Base-by-base conservation (phyloP, 1,140 invertebrate genomes). In the Plutomurus gul region DNA sequence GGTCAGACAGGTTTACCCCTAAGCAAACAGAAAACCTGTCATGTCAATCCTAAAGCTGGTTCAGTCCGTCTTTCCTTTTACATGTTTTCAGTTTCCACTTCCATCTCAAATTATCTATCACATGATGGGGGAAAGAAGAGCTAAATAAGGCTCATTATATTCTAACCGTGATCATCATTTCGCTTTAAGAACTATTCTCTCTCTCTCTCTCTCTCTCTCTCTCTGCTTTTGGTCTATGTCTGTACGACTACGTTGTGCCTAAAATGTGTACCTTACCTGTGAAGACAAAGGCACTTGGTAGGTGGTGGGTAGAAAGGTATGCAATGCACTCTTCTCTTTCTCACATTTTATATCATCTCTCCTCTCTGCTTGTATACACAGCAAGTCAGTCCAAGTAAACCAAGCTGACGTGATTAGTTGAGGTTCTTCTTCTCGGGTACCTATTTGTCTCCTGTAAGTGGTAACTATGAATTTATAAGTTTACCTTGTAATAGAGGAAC, bases 121-220 rank as follows among this genome's bases (percentile, higher is more conserved):
- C 56, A 65, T 65, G 56, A 65, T 65, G 56, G 56, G 56, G 30
- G 36, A 65, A 65, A 30, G 36, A 65, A 65, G 27, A 27, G 25
- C 56, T 65, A 65, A 65, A 65, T 65, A 65, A 65, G 56, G 56
- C 56, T 65, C 56, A 65, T 65, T 65, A 65, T 65, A 65, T 65
- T 65, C 56, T 33, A 65, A 65, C 56, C 56, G 56, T 65, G 56
- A 65, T 65, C 27, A 65, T 25, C 56, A 18, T 49, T 49, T 18
- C 6, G 46, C 46, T 65, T 27, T 13, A 27, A 65, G 56, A 16
- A n/a, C 16, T 65, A 33, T 65, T 30, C 6, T 36, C 30, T 56
- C n/a, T 25, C 25, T 51, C 13, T 27, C 3, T 51, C 6, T 60
- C 43, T 47, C 16, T n/a, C 18, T 47, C n/a, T 8, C 10, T 47